Conservation (phyloP, 2,888 invertebrate species). For the Dromius quadrimaculatus region DNA sequence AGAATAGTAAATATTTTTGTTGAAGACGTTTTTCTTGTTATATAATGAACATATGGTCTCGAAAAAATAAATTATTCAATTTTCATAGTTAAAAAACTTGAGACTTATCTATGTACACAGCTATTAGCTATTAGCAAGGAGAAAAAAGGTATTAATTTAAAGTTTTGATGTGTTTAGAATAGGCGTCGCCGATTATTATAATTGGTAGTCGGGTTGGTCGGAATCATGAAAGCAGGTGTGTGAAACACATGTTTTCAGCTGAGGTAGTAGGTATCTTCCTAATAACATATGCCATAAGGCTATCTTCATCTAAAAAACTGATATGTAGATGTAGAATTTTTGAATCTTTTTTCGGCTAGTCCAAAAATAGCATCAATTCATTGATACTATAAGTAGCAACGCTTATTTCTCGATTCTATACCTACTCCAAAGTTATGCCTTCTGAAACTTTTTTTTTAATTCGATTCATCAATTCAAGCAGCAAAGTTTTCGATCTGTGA, state of each 20-base stretch:
- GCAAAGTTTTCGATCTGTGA: too few relatives aligned
- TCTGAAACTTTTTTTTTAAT: too few relatives aligned
- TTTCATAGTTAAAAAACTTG: slow-evolving; percentile 15
- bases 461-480: too few relatives aligned
- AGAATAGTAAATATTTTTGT: too few relatives aligned
- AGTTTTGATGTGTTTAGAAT: slow-evolving; percentile 39
- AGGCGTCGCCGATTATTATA: slow-evolving; percentile 41
- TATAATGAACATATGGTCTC: not conserved
- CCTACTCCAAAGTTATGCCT: too few relatives aligned
- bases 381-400: too few relatives aligned
- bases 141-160: slow-evolving; percentile 41
- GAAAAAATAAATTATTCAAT: slow-evolving; percentile 18
- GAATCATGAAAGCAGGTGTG: slow-evolving; percentile 36
- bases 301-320: slow-evolving; percentile 9
- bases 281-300: slow-evolving; percentile 32
- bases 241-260: slow-evolving; percentile 23
- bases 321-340: too few relatives aligned
- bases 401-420: too few relatives aligned
- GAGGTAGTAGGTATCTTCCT: slow-evolving; percentile 4
- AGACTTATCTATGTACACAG: slow-evolving; percentile 29
- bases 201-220: slow-evolving; percentile 36
- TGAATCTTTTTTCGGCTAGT: too few relatives aligned
- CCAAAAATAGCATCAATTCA: too few relatives aligned
- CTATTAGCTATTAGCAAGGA: slow-evolving; percentile 35
- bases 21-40: too few relatives aligned